Percentiles rank a stretch among this genome's conserved stretches.
Evolutionary conservation across 1,140 invertebrate species (phyloP).

Genomic region (Sycobia sp.): DNA sequence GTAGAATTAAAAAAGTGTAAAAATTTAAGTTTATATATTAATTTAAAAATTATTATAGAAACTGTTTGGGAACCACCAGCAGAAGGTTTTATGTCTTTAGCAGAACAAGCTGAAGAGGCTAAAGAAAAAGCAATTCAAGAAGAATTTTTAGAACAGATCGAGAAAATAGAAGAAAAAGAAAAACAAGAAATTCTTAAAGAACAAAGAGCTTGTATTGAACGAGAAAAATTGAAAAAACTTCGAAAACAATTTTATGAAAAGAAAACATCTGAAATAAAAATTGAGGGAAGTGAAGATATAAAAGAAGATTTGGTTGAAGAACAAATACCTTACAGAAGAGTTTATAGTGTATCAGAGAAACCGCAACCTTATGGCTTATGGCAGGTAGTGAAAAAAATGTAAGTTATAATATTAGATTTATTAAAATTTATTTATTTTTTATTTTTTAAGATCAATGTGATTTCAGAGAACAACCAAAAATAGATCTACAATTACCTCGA

Average conservation of each 20-base stretch:
- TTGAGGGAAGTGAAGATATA: no score
- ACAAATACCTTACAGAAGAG: constrained; percentile 58
- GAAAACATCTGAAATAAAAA: constrained; percentile 41
- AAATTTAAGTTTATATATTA: no score
- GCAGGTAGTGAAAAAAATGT: constrained; percentile 66
- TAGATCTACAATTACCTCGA: constrained; percentile 68
- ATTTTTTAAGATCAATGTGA: no score
- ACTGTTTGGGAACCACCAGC: constrained; percentile 69
- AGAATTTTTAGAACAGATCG: constrained; percentile 62
- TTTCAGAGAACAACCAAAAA: constrained; percentile 53
- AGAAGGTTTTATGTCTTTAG: constrained; percentile 69
- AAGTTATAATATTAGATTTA: constrained; percentile 35
- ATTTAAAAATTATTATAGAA: constrained; percentile 60
- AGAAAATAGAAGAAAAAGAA: constrained; percentile 60
- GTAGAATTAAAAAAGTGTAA: no score
- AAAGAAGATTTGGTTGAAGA: constrained; percentile 54
- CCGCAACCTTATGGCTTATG: constrained; percentile 70
- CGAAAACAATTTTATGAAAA: constrained; percentile 50
- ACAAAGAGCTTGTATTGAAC: constrained; percentile 58
- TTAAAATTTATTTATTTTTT: constrained; percentile 27
- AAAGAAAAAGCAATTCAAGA: constrained; percentile 53
- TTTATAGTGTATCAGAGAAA: constrained; percentile 57
- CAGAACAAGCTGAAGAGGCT: constrained; percentile 65
- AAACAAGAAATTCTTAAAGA: constrained; percentile 51
- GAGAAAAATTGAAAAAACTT: constrained; percentile 57